Evolutionary conservation across 2,888 invertebrate genomes (phyloP).

Genomic region (Cephus pygmeus): DNA sequence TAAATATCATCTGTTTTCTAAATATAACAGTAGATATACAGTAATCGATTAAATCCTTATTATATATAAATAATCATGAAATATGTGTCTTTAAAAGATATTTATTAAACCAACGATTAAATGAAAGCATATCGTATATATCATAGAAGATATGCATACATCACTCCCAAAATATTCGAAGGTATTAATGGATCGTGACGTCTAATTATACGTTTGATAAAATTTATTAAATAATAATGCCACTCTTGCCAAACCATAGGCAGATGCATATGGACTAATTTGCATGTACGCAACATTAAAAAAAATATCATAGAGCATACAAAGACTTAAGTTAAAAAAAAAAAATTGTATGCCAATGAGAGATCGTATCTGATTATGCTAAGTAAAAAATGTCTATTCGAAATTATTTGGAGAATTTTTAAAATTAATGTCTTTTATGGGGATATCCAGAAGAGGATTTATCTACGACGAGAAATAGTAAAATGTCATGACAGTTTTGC

Average conservation of each 20-base stretch:
- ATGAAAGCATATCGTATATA: not conserved
- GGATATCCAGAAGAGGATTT: not conserved
- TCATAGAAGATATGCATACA: too few species aligned
- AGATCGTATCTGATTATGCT: not conserved
- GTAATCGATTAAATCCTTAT: not conserved
- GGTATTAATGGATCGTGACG: too few species aligned
- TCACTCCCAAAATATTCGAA: too few species aligned
- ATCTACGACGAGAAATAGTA: not conserved
- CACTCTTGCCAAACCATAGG: too few species aligned
- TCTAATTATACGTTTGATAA: too few species aligned
- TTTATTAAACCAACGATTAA: not conserved
- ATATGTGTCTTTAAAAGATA: not conserved
- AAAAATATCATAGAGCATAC: too few species aligned
- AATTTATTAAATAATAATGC: too few species aligned
- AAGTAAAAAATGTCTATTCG: not conserved
- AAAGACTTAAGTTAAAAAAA: too few species aligned
- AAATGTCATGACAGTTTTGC: not conserved
- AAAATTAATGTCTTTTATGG: not conserved
- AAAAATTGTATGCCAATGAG: not conserved
- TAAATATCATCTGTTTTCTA: not conserved
- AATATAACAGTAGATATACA: not conserved
- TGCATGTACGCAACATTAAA: too few species aligned
- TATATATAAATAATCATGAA: not conserved
- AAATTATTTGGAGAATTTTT: not conserved
- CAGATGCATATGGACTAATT: too few species aligned